Evolutionary conservation across 2,113 vertebrate species (phyloP).

Genomic region (Romanogobio albipinnatus): DNA sequence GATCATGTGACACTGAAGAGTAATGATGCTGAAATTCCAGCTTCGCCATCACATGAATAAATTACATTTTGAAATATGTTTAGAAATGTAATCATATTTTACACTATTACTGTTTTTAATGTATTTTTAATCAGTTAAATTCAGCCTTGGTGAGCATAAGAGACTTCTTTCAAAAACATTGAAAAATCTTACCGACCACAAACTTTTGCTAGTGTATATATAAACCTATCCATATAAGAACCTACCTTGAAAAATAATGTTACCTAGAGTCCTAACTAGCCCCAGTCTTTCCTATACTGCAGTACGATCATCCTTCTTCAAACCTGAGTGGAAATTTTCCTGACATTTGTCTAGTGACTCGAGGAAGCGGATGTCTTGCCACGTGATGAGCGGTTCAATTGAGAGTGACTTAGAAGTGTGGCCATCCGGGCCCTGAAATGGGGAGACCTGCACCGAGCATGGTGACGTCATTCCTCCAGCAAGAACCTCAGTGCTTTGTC

Average conservation of each 20-base stretch:
- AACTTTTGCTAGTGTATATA: not conserved
- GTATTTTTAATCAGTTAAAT: not conserved
- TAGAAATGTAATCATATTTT: not conserved
- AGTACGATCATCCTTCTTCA: not conserved
- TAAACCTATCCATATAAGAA: not conserved
- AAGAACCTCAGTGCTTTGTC: slow-evolving; percentile 75
- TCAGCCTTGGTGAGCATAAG: not conserved
- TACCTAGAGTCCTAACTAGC: not conserved
- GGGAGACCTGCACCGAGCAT: slow-evolving; percentile 6
- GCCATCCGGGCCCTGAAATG: not conserved
- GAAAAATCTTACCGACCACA: not conserved
- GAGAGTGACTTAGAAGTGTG: slow-evolving; percentile 2
- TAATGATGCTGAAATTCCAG: not conserved
- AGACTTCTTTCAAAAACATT: not conserved
- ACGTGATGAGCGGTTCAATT: not conserved
- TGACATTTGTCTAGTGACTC: slow-evolving; percentile 11
- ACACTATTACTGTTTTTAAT: not conserved
- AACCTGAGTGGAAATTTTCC: slow-evolving; percentile 5
- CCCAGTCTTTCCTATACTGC: not conserved
- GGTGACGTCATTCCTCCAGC: slow-evolving; percentile 72
- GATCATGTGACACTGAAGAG: not conserved
- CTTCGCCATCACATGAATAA: not conserved
- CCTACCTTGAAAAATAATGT: not conserved
- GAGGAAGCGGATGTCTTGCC: not conserved
- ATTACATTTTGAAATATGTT: not conserved